Base-by-base conservation (phyloP, 2,888 invertebrate genomes). In the Lycaena phlaeas region DNA sequence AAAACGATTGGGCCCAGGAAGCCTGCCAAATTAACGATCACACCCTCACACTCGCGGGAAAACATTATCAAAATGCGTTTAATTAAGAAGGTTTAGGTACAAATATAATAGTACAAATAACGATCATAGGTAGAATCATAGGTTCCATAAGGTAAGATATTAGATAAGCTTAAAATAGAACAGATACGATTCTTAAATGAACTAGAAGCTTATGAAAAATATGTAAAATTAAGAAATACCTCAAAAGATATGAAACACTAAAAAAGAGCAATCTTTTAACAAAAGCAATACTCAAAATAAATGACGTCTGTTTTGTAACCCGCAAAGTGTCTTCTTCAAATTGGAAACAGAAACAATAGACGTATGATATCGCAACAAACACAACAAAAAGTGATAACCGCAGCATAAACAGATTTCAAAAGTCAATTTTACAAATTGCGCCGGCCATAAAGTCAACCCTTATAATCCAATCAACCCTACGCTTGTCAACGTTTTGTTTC, bases 401-500 rank as follows among this genome's bases (percentile, higher is more conserved):
- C 71, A 67, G 52, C 61, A 43, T 65, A 78, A 78, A 74, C 81
- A 81, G 78, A 79, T 78, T 78, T 68, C 71, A 55, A 61, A 73
- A 81, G 78, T 75, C 82, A 81, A 82, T 84, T 75, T 82, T 67
- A n/a, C 69, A 84, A 82, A 84, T 81, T 78, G 82, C 70, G 58
- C 65, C 68, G 70, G 73, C 67, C 69, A 75, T 79, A 77, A 79
- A 81, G 76, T 78, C 75, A 77, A 78, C 79, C 81, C 78, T 73
- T 74, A 78, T 82, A 79, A 82, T 82, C 70, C 78, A 73, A 81
- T 82, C 78, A 72, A 78, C 73, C 75, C 71, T 61, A 68, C 63
- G 71, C 78, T 76, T 81, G 82, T 82, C 82, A 81, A 76, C 82
- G 73, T 78, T 84, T 82, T 79, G 76, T 78, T 79, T 75, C 64